These are phyloP conservation scores for Paracanthobrama guichenoti DNA, from an alignment of 2,113 vertebrate species.

Conservation along the genomic window DNA sequence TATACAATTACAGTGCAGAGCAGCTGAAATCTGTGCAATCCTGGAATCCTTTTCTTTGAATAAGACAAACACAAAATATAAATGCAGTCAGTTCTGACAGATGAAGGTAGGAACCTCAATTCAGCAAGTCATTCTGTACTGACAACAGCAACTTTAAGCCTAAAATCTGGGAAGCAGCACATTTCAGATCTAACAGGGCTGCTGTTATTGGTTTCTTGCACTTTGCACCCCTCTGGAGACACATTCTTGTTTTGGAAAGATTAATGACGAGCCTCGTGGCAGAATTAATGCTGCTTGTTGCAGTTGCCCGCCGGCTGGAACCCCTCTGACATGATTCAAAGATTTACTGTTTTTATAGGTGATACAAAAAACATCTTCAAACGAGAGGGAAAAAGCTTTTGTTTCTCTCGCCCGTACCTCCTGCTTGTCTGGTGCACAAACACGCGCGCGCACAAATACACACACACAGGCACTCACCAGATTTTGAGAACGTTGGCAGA, in stretches of 20 bases:
- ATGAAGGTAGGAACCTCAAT: not conserved
- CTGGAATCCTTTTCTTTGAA: not conserved
- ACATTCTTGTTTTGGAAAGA: slow-evolving; percentile 21
- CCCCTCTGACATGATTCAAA: not conserved
- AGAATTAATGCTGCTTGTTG: slow-evolving; percentile 10
- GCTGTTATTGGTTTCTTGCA: not conserved
- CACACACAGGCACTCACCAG: slow-evolving; percentile 34
- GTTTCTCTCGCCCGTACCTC: slow-evolving; percentile 16
- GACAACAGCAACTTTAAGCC: slow-evolving; percentile 10
- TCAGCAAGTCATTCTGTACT: slow-evolving; percentile 25
- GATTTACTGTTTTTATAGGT: not conserved
- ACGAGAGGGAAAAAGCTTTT: not conserved
- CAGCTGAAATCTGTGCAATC: not conserved
- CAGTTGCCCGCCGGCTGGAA: slow-evolving; percentile 9
- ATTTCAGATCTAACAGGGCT: not conserved
- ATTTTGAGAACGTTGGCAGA: slow-evolving; percentile 67
- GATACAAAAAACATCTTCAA: slow-evolving; percentile 2
- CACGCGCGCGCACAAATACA: not conserved
- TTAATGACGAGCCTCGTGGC: slow-evolving; percentile 33
- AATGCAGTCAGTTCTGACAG: not conserved
- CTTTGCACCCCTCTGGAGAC: slow-evolving; percentile 19
- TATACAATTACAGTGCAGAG: not conserved
- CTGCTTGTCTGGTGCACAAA: slow-evolving; percentile 18
- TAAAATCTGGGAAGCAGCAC: slow-evolving; percentile 25
- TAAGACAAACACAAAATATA: not conserved